Conservation (phyloP, 2,888 invertebrate species). For the Perizoma flavofasciatum region DNA sequence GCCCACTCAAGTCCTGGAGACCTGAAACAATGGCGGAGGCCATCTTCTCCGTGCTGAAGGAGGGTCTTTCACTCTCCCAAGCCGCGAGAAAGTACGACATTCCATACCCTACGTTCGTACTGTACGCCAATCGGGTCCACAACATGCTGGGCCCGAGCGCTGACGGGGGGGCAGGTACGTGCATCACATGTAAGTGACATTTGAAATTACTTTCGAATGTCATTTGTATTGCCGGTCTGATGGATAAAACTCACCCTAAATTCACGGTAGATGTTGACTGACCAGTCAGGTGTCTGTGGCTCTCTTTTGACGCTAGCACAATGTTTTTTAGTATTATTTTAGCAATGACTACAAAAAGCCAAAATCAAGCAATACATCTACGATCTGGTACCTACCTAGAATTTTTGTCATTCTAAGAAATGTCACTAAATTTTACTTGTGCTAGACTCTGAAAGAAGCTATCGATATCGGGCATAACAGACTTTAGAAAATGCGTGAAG, state of each 20-base stretch:
- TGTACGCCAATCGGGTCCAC: slow-evolving; percentile 96
- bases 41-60: slow-evolving; percentile 95
- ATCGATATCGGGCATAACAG: slow-evolving; percentile 6
- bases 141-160: slow-evolving; percentile 97
- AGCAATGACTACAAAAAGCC: no score
- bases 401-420: no score
- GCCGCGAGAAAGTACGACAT: slow-evolving; percentile 97
- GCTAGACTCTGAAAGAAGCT: neutral
- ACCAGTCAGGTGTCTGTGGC: slow-evolving; percentile 2
- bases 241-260: slow-evolving; percentile 26
- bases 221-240: slow-evolving; percentile 33
- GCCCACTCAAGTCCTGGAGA: slow-evolving; percentile 96
- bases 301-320: neutral
- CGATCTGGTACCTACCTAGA: no score
- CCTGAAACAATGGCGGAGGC: slow-evolving; percentile 98
- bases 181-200: slow-evolving; percentile 33
- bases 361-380: neutral
- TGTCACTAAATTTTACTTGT: no score
- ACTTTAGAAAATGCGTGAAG: slow-evolving; percentile 22
- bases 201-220: slow-evolving; percentile 29
- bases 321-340: no score
- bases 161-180: slow-evolving; percentile 94
- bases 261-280: slow-evolving; percentile 22
- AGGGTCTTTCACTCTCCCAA: slow-evolving; percentile 94
- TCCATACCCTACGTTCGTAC: slow-evolving; percentile 96